Base-by-base conservation (phyloP, 2,113 vertebrate species). In the Corynorhinus townsendii region DNA sequence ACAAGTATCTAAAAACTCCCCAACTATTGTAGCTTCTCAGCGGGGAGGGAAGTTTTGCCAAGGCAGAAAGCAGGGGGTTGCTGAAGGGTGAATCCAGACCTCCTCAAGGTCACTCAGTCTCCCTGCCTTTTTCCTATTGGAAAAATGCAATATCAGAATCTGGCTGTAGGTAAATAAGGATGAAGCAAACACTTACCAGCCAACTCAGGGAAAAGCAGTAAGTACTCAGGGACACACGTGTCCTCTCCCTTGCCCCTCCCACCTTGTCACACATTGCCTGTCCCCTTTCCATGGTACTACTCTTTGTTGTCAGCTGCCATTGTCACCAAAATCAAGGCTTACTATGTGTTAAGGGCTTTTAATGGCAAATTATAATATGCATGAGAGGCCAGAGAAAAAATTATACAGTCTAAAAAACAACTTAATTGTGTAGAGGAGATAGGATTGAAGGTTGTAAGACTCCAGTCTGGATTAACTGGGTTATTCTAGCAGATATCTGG, bases 141-240 rank as follows among this genome's bases (percentile, higher is more conserved):
- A 28, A 95, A 86, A 52, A 77, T 3, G 15, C 64, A 62, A 0
- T 3, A 35, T 75, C 86, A 52, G 62, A 83, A 79, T 40, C 8
- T 38, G 49, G 10, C 45, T 54, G 17, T 68, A 35, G 73, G 66
- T 52, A 11, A 87, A 33, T 26, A 66, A 89, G 62, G 49, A 33
- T 0, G 11, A 69, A 45, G n/a, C 8, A 49, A 45, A 22, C 15
- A 5, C 17, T 20, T 38, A 26, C 1, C 45, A 71, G 12, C 4
- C 49, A 54, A 47, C 30, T 85, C 81, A 45, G 56, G 40, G 38
- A 26, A 47, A 73, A 62, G 26, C 8, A 47, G 5, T 38, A 33
- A 59, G 19, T 4, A 1, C 9, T 47, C 24, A 38, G 11, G 5
- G 3, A 11, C 17, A 8, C 38, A 20, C 30, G 10, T 0, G 17